Percentiles rank a stretch among this genome's conserved stretches.
These are phyloP conservation scores for Clarias platycephalus DNA, from an alignment of 2,797 vertebrate species.

Conservation along the genomic window DNA sequence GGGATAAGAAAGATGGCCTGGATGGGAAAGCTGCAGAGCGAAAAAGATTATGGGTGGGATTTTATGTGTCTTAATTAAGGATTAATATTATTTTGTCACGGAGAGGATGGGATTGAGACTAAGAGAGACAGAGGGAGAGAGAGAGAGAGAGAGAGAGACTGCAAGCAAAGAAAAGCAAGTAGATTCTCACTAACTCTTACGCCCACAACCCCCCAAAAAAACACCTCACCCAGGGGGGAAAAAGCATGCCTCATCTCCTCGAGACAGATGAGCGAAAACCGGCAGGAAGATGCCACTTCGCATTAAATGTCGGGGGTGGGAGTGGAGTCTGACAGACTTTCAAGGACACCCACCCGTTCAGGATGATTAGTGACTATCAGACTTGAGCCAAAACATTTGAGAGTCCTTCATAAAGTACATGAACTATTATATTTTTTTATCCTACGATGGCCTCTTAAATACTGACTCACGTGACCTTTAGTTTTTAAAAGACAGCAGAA, in stretches of 20 bases:
- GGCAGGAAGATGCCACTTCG: constrained; percentile 69
- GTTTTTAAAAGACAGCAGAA: not conserved
- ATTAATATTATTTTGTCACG: not conserved
- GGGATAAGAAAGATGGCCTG: constrained; percentile 52
- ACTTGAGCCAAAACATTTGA: not conserved
- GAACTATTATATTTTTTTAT: not conserved
- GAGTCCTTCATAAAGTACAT: not conserved
- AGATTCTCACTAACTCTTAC: no score
- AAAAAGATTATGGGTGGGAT: not conserved
- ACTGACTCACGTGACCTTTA: constrained; percentile 25
- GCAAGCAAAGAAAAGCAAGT: not conserved
- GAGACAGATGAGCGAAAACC: constrained; percentile 67
- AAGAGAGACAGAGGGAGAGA: not conserved
- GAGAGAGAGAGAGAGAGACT: not conserved
- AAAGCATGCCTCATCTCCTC: constrained; percentile 62
- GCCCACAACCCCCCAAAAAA: not conserved
- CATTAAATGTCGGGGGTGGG: not conserved
- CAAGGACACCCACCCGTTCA: constrained; percentile 70
- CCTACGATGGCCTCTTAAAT: not conserved
- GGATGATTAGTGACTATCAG: constrained; percentile 39
- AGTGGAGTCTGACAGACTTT: constrained; percentile 64
- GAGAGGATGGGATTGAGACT: not conserved
- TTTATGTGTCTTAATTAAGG: not conserved
- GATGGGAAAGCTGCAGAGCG: constrained; percentile 29
- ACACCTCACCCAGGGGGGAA: constrained; percentile 60